Base-by-base conservation (phyloP, 2,797 vertebrate genomes). In the Psittacula echo region DNA sequence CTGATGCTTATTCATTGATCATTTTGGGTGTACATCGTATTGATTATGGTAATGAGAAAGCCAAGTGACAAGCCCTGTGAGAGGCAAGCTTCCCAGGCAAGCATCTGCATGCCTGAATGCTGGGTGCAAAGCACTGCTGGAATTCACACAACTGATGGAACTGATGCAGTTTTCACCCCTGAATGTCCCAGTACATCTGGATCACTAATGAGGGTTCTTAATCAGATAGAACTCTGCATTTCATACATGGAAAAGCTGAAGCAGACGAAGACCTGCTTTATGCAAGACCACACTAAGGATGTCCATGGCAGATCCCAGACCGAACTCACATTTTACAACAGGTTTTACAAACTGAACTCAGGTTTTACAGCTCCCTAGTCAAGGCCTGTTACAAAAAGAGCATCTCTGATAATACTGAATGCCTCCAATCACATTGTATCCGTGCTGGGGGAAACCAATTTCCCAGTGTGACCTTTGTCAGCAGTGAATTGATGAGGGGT, bases 21-120 rank as follows among this genome's bases (percentile, higher is more conserved):
- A 73, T 74, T 82, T 79, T 13, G 74, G 41, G 70, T 3, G 13
- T 26, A 89, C 90, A 93, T 15, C 72, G 19, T 47, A 94, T 96
- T 79, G 94, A 93, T 94, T 85, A 79, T 61, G 80, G 67, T 64
- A 79, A 95, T 41, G 77, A 60, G 74, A 74, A 81, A 84, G 74
- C 54, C 26, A 27, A 74, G 42, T 54, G 76, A 61, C 73, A 68
- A 77, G 60, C 4, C 5, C n/a, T 26, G 58, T 53, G 74, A 41
- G 0, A 60, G 50, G 37, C 50, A 81, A 24, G 23, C 26, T 74
- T 67, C n/a, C 75, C 72, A 71, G 53, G 53, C 51, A 73, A 73
- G 68, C 34, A 7, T 18, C 45, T 47, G 12, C 24, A 45, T 22
- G 27, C 45, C 60, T 85, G 64, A 89, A 15, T 7, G 22, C 7